These are phyloP conservation scores for Euwallacea similis DNA, from an alignment of 1,140 invertebrate species.

Conservation along the genomic window DNA sequence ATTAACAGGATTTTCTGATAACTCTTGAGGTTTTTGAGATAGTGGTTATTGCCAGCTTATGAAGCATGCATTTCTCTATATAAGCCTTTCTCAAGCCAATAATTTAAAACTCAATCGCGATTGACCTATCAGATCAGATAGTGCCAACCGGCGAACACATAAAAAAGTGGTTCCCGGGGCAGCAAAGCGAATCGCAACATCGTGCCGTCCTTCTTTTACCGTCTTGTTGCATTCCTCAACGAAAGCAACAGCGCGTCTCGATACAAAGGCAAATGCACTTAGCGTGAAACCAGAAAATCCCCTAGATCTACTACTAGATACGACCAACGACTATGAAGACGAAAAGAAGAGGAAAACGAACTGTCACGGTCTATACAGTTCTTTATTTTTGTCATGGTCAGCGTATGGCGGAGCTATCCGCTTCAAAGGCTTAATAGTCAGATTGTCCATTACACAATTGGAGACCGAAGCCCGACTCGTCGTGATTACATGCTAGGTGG, in stretches of 20 bases:
- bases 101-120: no score
- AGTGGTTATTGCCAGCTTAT: no score
- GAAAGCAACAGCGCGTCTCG: constrained; percentile 12
- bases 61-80: no score
- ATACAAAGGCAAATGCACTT: constrained; percentile 35
- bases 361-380: constrained; percentile 30
- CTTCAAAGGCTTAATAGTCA: no score
- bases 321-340: neutral
- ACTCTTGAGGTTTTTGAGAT: no score
- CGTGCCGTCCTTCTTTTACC: neutral
- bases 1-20: no score
- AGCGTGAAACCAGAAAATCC: constrained; percentile 36
- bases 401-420: neutral
- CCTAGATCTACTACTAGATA: constrained; percentile 33
- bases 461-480: no score
- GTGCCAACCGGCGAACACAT: neutral
- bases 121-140: no score
- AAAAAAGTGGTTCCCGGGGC: constrained; percentile 1
- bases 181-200: constrained; percentile 18
- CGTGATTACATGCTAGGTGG: no score
- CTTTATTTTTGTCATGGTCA: neutral
- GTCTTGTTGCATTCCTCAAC: constrained; percentile 27
- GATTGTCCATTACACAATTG: no score
- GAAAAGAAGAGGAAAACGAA: constrained; percentile 31
- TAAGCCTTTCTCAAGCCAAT: no score